Conservation (phyloP, 2,797 vertebrate species). For the Ficedula albicollis region DNA sequence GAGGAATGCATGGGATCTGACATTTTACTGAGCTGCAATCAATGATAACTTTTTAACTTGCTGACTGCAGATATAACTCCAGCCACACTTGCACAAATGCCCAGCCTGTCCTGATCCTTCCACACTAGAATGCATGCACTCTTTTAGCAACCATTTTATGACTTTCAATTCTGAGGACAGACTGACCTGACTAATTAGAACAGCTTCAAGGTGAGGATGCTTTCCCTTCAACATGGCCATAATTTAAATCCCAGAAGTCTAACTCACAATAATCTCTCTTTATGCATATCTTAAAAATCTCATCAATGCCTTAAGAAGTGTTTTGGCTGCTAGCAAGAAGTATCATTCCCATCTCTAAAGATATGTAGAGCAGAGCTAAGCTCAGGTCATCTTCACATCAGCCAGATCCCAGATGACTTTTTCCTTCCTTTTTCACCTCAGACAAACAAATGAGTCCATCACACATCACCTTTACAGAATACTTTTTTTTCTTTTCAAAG, state of each 20-base stretch:
- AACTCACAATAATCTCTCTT: background rate
- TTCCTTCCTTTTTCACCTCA: background rate
- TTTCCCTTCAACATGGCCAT: background rate
- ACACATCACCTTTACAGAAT: background rate
- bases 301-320: background rate
- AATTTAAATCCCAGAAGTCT: background rate
- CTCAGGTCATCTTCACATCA: background rate
- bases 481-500: background rate
- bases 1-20: background rate
- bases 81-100: background rate
- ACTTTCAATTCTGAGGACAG: background rate
- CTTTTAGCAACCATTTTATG: background rate
- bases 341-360: background rate
- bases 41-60: background rate
- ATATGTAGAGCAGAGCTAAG: background rate
- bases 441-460: background rate
- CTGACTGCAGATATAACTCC: background rate
- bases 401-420: background rate
- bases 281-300: background rate
- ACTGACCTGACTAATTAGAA: background rate
- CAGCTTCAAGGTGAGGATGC: background rate
- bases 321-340: background rate
- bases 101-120: background rate
- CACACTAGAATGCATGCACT: background rate
- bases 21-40: background rate